These are phyloP conservation scores for Minunthozetes semirufus DNA, from an alignment of 2,888 invertebrate genomes.

Conservation along the genomic window DNA sequence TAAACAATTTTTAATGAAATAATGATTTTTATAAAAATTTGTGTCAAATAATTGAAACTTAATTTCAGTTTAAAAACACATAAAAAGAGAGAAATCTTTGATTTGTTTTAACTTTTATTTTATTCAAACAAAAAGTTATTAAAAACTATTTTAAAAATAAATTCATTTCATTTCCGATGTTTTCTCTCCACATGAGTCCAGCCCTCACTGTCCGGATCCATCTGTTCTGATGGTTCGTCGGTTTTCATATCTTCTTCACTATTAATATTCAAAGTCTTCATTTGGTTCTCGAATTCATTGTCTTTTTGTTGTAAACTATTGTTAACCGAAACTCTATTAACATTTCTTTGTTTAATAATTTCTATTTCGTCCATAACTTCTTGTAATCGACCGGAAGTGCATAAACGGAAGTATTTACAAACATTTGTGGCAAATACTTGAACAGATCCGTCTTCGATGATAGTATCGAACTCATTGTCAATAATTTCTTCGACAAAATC, in stretches of 20 bases:
- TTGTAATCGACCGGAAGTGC: constrained; percentile 3
- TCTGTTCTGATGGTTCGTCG: not conserved
- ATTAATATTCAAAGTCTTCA: not conserved
- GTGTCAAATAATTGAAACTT: no score
- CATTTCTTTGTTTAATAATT: not conserved
- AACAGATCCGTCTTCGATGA: constrained; percentile 36
- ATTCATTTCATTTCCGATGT: not conserved
- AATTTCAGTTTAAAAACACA: no score
- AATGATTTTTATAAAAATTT: no score
- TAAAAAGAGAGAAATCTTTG: no score
- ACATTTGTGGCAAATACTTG: constrained; percentile 19
- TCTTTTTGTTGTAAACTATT: not conserved
- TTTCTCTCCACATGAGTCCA: constrained; percentile 31
- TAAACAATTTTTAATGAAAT: no score
- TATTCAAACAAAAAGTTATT: not conserved
- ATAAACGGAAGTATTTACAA: constrained; percentile 19
- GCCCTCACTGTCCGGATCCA: constrained; percentile 13
- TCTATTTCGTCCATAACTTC: constrained; percentile 21
- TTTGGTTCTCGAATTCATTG: not conserved
- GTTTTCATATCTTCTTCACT: not conserved
- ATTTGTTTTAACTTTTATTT: no score
- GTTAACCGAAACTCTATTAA: not conserved
- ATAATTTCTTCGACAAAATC: constrained; percentile 35
- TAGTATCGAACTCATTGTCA: constrained; percentile 38
- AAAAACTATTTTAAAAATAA: not conserved